Base-by-base conservation (phyloP, 2,888 invertebrate genomes). In the Anoplius nigerrimus region DNA sequence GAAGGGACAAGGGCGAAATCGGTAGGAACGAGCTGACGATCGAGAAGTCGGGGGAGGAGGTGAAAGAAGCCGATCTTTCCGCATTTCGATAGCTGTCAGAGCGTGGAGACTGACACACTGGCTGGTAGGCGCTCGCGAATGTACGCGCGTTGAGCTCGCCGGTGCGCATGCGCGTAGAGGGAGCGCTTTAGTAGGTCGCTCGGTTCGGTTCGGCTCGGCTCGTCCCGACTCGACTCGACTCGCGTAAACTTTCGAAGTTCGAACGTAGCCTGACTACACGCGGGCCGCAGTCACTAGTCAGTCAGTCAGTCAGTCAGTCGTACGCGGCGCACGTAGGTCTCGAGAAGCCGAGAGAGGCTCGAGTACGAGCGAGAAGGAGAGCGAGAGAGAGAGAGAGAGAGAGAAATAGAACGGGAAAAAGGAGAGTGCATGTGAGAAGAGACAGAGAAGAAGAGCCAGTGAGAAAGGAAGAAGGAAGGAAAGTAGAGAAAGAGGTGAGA, bases 231-330 rank as follows among this genome's bases (percentile, higher is more conserved):
- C 65, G 57, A 43, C 24, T 27, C 51, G 42, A 46, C 52, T 60
- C 54, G 48, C 42, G 24, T 20, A 42, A n/a, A 34, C 66, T 52
- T 42, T 45, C 16, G 48, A 27, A 61, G 53, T 78, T 78, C 79
- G 79, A 79, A 79, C 68, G 76, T 70, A 52, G 64, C 54, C 53
- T 65, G 55, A 51, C 53, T 51, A 67, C 57, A 56, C 66, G 60
- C 67, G 72, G 55, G 62, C 58, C 62, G 48, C 65, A 56, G 42
- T 69, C 59, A n/a, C 52, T 72, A 66, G 75, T 69, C 70, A 73
- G 75, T 75, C 72, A 75, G 79, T 79, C 75, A 75, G 73, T 57
- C 63, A 55, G 79, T 79, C 77, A 75, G 75, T 75, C 69, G 76
- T 71, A 72, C 75, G 72, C 77, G 78, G 66, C 68, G 59, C 53